These are phyloP conservation scores for Pedetes capensis DNA, from an alignment of 2,113 vertebrate genomes.

Conservation along the genomic window DNA sequence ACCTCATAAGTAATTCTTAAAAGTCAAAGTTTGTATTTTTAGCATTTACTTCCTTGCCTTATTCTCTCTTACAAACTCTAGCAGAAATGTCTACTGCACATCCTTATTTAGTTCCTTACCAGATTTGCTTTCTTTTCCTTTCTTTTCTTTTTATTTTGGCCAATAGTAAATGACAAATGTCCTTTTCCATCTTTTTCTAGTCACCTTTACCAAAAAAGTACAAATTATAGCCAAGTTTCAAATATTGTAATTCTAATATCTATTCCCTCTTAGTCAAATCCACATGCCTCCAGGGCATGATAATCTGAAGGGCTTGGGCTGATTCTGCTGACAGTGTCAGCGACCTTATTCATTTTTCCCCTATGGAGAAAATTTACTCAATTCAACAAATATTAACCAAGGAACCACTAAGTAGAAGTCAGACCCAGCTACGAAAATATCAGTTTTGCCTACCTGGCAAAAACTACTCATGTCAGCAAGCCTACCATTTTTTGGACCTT, in stretches of 20 bases:
- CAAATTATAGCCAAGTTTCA: neutral
- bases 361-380: neutral
- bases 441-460: neutral
- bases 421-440: neutral
- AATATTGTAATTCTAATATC: neutral
- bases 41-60: neutral
- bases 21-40: neutral
- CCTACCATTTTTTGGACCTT: neutral
- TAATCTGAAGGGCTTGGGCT: neutral
- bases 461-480: neutral
- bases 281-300: neutral
- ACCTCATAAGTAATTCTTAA: neutral
- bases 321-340: neutral
- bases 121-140: neutral
- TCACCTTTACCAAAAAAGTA: neutral
- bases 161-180: neutral
- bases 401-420: neutral
- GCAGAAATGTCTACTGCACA: neutral
- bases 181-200: neutral
- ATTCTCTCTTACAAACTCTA: neutral
- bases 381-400: neutral
- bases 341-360: neutral
- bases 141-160: neutral
- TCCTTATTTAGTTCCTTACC: neutral
- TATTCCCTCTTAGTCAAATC: constrained; percentile 6